phyloP scores from a whole-genome alignment of 2,888 invertebrate species.

The Galeopsomyia nigrocyanea region DNA sequence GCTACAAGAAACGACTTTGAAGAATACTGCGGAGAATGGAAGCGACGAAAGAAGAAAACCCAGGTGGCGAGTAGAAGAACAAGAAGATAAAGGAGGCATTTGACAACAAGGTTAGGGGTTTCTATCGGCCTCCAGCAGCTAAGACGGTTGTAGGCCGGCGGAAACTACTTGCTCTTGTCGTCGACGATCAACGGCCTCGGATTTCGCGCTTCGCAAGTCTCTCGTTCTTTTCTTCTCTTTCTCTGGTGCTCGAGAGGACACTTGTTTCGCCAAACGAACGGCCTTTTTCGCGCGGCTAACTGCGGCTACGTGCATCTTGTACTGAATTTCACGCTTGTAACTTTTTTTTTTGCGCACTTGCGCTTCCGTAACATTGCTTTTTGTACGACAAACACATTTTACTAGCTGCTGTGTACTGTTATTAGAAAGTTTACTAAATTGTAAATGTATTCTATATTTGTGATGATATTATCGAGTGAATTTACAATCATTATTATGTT shows the following conservation, averaged over 20 bases:
- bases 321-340: constrained; percentile 12
- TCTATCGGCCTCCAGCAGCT: constrained; percentile 94
- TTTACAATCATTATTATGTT: too few species aligned
- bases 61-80: background rate
- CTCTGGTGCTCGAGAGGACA: constrained; percentile 22
- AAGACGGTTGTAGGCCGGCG: constrained; percentile 89
- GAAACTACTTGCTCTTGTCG: constrained; percentile 88
- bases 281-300: background rate
- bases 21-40: too few species aligned
- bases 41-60: constrained; percentile 7
- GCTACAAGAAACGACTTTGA: too few species aligned
- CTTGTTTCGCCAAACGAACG: constrained; percentile 5
- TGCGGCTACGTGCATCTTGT: background rate
- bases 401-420: background rate
- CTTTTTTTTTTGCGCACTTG: background rate
- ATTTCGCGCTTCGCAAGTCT: constrained; percentile 17
- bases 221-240: constrained; percentile 2
- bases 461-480: too few species aligned
- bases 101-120: constrained; percentile 78
- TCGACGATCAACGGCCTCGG: constrained; percentile 56
- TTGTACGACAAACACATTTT: constrained; percentile 16
- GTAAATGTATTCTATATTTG: too few species aligned
- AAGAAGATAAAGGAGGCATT: constrained; percentile 25
- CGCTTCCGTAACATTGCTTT: too few species aligned
- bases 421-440: too few species aligned